Base-by-base conservation (phyloP, 64 coral and sea anemone genomes). In the Porites lutea region DNA sequence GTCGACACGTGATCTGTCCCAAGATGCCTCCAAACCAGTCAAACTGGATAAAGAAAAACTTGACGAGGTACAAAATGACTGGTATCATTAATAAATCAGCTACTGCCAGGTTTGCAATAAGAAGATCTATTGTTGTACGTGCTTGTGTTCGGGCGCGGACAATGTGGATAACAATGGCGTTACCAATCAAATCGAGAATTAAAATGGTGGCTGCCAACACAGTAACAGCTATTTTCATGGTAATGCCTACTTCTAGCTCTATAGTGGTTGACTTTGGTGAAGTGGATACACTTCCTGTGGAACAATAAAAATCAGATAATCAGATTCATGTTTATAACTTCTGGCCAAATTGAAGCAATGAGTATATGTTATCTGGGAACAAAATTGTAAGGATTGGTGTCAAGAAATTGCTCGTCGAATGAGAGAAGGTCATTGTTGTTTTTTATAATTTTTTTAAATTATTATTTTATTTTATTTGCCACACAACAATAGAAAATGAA, bases 31-130 rank as follows among this genome's bases (percentile, higher is more conserved):
- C 90, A 49, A 92, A 92, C 90, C 90, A 92, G 7, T 92, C 69
- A 54, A 21, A 37, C 72, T 74, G 54, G 47, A 52, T 47, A 16
- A 65, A 92, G 57, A 86, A 92, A 75, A 85, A 77, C 15, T 92
- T 92, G 7, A 92, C 64, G 12, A 92, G 76, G 63, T 92, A 92
- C 2, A 44, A 22, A 14, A 92, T 60, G 45, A 92, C 57, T 18
- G 83, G 66, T 51, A 86, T 70, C 90, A 92, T 92, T 13, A 92
- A 53, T 18, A 92, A 80, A 82, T 92, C 90, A 92, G 90, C 90
- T 57, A 72, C 90, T 86, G 90, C 79, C 43, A 92, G 70, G 65
- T 92, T 92, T 0, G 71, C 90, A 78, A 92, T 92, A 0, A 92
- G 82, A 13, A 92, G 74, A 67, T 92, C 83, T 4, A 61, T 92